Evolutionary conservation across 2,888 invertebrate species (phyloP).

Genomic region (Gortyna flavago): DNA sequence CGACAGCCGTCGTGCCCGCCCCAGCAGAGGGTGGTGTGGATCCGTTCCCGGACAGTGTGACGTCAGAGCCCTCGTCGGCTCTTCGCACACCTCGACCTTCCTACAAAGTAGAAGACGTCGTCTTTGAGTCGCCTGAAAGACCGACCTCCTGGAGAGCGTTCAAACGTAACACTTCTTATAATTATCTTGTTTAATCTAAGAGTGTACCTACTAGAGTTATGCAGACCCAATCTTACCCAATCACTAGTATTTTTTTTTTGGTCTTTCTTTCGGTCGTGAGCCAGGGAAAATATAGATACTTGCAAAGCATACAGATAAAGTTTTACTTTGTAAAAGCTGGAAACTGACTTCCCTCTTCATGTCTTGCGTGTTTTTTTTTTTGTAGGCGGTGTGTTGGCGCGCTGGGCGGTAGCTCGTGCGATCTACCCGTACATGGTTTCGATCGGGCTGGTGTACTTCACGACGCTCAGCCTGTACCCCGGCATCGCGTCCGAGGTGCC

Average conservation of each 20-base stretch:
- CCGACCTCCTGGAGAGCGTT: slow-evolving; percentile 85
- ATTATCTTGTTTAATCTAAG: background rate
- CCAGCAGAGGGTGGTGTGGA: slow-evolving; percentile 65
- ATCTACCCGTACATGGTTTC: slow-evolving; percentile 98
- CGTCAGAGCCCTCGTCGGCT: slow-evolving; percentile 74
- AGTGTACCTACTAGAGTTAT: background rate
- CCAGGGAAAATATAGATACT: background rate
- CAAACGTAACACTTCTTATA: slow-evolving; percentile 77
- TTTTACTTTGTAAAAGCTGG: background rate
- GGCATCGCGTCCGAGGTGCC: slow-evolving; percentile 97
- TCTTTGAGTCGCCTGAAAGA: slow-evolving; percentile 91
- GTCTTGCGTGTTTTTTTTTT: slow-evolving; percentile 54
- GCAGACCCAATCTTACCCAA: too few relatives aligned
- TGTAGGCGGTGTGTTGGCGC: slow-evolving; percentile 92
- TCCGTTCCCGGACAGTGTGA: slow-evolving; percentile 60
- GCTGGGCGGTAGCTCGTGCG: slow-evolving; percentile 95
- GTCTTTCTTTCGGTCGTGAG: background rate
- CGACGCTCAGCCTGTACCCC: slow-evolving; percentile 96
- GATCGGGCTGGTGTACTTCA: slow-evolving; percentile 96
- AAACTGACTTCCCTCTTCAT: background rate
- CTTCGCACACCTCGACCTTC: slow-evolving; percentile 88
- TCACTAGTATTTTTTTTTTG: too few relatives aligned
- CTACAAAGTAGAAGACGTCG: slow-evolving; percentile 94
- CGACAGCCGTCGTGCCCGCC: slow-evolving; percentile 85
- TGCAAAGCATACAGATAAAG: background rate